Base-by-base conservation (phyloP, 2,888 invertebrate genomes). In the Neria commutata region DNA sequence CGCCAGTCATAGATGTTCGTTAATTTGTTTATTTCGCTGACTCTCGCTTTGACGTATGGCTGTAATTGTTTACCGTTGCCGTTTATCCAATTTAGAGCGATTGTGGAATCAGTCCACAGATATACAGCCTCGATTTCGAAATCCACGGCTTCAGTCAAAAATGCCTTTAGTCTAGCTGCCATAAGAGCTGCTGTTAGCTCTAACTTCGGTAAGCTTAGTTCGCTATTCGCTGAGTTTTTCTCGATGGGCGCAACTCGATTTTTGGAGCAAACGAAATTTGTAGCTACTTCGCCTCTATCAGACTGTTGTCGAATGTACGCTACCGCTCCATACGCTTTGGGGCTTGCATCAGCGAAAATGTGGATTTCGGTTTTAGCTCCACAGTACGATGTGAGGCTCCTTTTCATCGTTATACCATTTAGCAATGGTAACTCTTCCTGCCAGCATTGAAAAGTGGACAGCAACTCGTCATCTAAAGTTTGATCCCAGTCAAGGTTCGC, bases 11-110 rank as follows among this genome's bases (percentile, higher is more conserved):
- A 52, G 16, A 52, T 42, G 21, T 40, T 52, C 17, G 52, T 40
- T n/a, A 57, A 24, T 19, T 34, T 51, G 34, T 52, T 52, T 8
- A 57, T 57, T 34, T 57, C 52, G 45, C 46, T 51, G 24, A 57
- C 57, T 14, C 51, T 33, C 16, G 46, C n/a, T 11, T 40, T 51
- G 4, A 46, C 57, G 16, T 40, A 52, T 14, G 21, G 23, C 21
- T 52, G 14, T 24, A 23, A 26, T 53, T 40, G 19, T 21, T 37
- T 46, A 14, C 46, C 33, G 8, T 49, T 26, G 5, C 23, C 49
- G 26, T 19, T 50, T 8, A 58, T 54, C 34, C 3, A 40, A 14
- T 40, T 52, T n/a, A 40, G 37, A 8, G 24, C 40, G n/a, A 52
- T 40, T n/a, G 52, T 40, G 23, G 52, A 52, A 26, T 52, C 52